Conservation (phyloP, 2,888 invertebrate genomes). For the Lingula anatina region DNA sequence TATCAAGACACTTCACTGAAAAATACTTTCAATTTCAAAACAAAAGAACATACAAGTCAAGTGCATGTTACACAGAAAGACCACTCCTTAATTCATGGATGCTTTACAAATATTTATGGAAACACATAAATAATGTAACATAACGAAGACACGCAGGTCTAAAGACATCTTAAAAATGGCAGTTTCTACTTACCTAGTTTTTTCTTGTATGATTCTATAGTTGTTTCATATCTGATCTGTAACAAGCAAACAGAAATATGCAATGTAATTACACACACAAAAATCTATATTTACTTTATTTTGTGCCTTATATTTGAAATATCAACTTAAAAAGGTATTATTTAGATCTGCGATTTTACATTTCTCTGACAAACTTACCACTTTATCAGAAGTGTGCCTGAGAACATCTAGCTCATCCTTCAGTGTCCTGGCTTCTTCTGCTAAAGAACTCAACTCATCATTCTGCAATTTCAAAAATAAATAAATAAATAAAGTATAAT, state of each 20-base stretch:
- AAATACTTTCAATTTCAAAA: too few relatives aligned
- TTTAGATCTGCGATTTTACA: background rate
- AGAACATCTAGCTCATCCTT: slow-evolving; percentile 88
- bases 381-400: slow-evolving; percentile 84
- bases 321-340: background rate
- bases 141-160: too few relatives aligned
- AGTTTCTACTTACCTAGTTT: slow-evolving; percentile 64
- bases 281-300: too few relatives aligned
- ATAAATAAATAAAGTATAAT: background rate
- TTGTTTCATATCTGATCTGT: slow-evolving; percentile 71
- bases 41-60: background rate
- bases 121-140: too few relatives aligned
- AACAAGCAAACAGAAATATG: slow-evolving; percentile 15
- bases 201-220: slow-evolving; percentile 85
- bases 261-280: too few relatives aligned
- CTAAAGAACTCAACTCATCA: slow-evolving; percentile 73
- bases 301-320: background rate
- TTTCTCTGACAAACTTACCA: too few relatives aligned
- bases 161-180: too few relatives aligned
- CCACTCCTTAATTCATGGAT: too few relatives aligned
- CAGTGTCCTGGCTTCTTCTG: slow-evolving; percentile 70
- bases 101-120: too few relatives aligned
- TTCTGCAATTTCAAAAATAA: slow-evolving; percentile 52
- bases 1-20: background rate
- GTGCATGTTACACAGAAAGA: too few relatives aligned